Evolutionary conservation across 2,113 vertebrate species (phyloP).

Genomic region (Thinocorus orbignyianus): DNA sequence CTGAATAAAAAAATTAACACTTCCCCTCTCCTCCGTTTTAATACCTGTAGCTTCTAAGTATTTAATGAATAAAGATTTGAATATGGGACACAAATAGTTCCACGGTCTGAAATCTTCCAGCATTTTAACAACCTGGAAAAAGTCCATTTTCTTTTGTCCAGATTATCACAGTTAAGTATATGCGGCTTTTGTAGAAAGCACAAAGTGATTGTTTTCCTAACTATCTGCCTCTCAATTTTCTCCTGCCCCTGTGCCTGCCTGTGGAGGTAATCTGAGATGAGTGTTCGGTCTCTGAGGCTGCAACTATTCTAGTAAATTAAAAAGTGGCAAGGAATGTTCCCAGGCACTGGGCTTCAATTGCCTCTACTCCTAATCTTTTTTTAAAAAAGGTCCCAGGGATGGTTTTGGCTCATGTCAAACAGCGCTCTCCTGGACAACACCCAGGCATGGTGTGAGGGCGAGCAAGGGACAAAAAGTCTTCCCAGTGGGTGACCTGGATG

Average conservation of each 20-base stretch:
- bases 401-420: not conserved
- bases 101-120: not conserved
- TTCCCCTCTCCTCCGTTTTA: not conserved
- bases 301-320: conserved; percentile 3
- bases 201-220: not conserved
- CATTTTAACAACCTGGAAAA: not conserved
- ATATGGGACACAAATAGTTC: not conserved
- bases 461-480: not conserved
- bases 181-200: not conserved
- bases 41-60: not conserved
- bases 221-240: conserved; percentile 9
- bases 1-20: not conserved
- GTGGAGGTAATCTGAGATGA: conserved; percentile 23
- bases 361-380: not conserved
- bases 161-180: not conserved
- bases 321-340: conserved; percentile 12
- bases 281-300: not conserved
- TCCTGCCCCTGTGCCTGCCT: not conserved
- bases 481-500: not conserved
- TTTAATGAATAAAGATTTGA: not conserved
- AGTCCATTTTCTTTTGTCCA: not conserved
- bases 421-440: not conserved
- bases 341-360: not conserved
- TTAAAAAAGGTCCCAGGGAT: not conserved
- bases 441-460: not conserved